Evolutionary conservation across 2,113 vertebrate genomes (phyloP).

Genomic region (Lynx canadensis): DNA sequence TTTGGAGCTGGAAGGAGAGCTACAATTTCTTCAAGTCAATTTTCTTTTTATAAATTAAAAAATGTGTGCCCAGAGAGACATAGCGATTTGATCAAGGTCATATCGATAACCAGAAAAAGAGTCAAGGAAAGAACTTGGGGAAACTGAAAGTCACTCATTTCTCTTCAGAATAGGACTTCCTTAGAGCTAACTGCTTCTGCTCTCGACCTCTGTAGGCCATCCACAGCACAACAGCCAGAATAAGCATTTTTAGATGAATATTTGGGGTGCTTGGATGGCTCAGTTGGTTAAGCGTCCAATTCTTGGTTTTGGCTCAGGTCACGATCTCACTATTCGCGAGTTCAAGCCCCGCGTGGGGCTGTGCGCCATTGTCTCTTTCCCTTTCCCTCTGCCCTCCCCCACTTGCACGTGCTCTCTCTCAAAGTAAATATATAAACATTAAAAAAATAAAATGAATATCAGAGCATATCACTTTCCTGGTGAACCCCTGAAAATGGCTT

Average conservation of each 20-base stretch:
- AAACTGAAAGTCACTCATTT: neutral
- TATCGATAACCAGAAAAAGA: neutral
- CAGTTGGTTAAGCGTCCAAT: too few relatives aligned
- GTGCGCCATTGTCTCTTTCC: too few relatives aligned
- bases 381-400: too few relatives aligned
- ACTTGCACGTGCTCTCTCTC: too few relatives aligned
- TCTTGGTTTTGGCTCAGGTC: too few relatives aligned
- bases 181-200: neutral
- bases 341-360: too few relatives aligned
- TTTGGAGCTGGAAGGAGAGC: neutral
- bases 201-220: neutral
- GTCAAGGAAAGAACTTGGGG: neutral
- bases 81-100: neutral
- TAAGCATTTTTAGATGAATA: neutral
- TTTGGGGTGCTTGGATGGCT: too few relatives aligned
- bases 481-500: neutral
- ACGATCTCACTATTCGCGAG: too few relatives aligned
- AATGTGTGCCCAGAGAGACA: neutral
- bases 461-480: neutral
- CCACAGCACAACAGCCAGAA: neutral
- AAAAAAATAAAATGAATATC: neutral
- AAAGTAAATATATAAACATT: too few relatives aligned
- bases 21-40: neutral
- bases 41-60: neutral
- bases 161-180: neutral